phyloP scores from a whole-genome alignment of 2,888 invertebrate species.

The Drosophila nr. perissopoda region DNA sequence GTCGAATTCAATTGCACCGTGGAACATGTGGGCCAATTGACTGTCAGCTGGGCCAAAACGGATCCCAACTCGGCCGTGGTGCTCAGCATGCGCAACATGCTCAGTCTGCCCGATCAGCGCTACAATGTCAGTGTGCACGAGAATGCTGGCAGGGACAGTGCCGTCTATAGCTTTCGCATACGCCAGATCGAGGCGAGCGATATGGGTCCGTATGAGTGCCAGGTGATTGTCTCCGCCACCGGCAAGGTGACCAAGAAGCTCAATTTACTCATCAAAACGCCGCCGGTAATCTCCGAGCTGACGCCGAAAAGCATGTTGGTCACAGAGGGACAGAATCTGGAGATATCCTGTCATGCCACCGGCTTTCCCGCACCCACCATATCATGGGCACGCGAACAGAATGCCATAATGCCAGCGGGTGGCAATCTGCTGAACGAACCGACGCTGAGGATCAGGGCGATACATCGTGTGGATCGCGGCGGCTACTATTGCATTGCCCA shows the following conservation, averaged over 20 bases:
- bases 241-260: slow-evolving; percentile 80
- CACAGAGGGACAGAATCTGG: slow-evolving; percentile 80
- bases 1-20: slow-evolving; percentile 84
- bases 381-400: slow-evolving; percentile 89
- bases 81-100: slow-evolving; percentile 80
- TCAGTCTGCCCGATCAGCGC: slow-evolving; percentile 81
- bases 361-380: slow-evolving; percentile 91
- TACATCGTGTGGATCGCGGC: slow-evolving; percentile 83
- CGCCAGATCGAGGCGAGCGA: slow-evolving; percentile 82
- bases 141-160: slow-evolving; percentile 65
- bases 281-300: slow-evolving; percentile 81
- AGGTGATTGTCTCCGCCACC: slow-evolving; percentile 82
- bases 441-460: slow-evolving; percentile 76
- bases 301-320: slow-evolving; percentile 79
- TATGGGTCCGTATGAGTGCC: slow-evolving; percentile 84
- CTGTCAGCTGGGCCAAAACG: slow-evolving; percentile 83
- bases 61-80: slow-evolving; percentile 77
- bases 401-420: slow-evolving; percentile 85
- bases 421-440: slow-evolving; percentile 79
- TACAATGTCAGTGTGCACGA: slow-evolving; percentile 77
- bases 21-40: slow-evolving; percentile 79
- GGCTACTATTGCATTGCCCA: slow-evolving; percentile 84
- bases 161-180: slow-evolving; percentile 82
- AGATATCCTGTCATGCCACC: slow-evolving; percentile 89
- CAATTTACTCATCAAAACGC: slow-evolving; percentile 82